Conservation (phyloP, 2,888 invertebrate species). For the Brassicogethes aeneus region DNA sequence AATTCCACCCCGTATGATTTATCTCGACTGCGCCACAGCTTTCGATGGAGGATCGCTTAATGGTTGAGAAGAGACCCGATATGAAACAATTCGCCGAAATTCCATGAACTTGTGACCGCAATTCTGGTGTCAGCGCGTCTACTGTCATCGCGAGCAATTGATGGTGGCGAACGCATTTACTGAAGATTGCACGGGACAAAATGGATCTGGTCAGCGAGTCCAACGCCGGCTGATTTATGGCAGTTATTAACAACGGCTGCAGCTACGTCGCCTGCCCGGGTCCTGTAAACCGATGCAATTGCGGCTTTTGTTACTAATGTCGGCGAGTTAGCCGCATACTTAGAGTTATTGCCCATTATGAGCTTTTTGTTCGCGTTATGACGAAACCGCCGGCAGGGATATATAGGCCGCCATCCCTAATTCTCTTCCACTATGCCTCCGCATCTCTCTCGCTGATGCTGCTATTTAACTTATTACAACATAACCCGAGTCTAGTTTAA, state of each 20-base stretch:
- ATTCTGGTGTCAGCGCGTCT: background rate
- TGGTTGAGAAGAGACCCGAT: no score
- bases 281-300: slow-evolving; percentile 27
- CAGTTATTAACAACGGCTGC: slow-evolving; percentile 30
- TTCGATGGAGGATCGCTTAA: no score
- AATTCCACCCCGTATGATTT: no score
- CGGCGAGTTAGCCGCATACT: slow-evolving; percentile 26
- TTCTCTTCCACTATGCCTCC: no score
- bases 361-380: slow-evolving; percentile 20
- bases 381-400: background rate
- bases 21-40: no score
- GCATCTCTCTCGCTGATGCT: no score
- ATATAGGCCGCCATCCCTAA: no score
- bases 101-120: background rate
- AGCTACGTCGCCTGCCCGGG: slow-evolving; percentile 19
- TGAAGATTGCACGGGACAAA: slow-evolving; percentile 12
- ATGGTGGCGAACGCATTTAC: slow-evolving; percentile 6
- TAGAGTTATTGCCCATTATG: slow-evolving; percentile 28
- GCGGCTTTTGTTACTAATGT: slow-evolving; percentile 31
- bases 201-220: slow-evolving; percentile 29
- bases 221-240: slow-evolving; percentile 30
- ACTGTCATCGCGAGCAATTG: background rate
- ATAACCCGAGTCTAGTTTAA: no score
- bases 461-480: no score
- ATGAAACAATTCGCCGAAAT: no score